These are phyloP conservation scores for Amphipoea lucens DNA, from an alignment of 2,888 invertebrate genomes.

Conservation along the genomic window DNA sequence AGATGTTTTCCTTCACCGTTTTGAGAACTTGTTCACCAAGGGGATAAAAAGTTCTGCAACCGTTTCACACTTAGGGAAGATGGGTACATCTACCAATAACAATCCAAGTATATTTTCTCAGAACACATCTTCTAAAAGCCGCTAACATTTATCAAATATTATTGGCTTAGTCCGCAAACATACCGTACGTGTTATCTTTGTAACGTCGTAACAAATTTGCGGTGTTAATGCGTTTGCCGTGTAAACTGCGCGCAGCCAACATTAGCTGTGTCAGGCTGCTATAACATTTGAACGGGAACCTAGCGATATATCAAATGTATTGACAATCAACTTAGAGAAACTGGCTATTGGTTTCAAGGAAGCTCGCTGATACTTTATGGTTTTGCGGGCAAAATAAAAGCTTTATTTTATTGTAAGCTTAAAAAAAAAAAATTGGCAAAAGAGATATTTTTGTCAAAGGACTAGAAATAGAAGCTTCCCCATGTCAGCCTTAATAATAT, in stretches of 20 bases:
- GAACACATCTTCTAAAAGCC: conserved; percentile 56
- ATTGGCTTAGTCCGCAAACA: conserved; percentile 69
- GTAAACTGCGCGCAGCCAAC: conserved; percentile 69
- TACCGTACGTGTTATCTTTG: conserved; percentile 69
- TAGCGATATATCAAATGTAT: conserved; percentile 72
- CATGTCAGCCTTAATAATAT: background rate
- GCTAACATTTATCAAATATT: conserved; percentile 70
- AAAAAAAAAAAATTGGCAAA: background rate
- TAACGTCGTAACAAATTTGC: conserved; percentile 71
- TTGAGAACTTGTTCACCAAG: background rate
- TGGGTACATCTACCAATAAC: conserved; percentile 21
- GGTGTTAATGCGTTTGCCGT: conserved; percentile 76
- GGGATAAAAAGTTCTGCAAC: background rate
- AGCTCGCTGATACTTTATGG: conserved; percentile 24
- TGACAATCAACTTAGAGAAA: conserved; percentile 60
- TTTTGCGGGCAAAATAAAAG: conserved; percentile 10
- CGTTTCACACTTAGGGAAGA: background rate
- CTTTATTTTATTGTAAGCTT: background rate
- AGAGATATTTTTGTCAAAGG: background rate
- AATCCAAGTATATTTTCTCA: conserved; percentile 58
- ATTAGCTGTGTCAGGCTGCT: conserved; percentile 68
- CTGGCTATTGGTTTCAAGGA: conserved; percentile 43
- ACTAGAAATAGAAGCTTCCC: background rate
- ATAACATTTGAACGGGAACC: conserved; percentile 68
- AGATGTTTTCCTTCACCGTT: too few relatives aligned